Evolutionary conservation across 2,797 vertebrate genomes (phyloP).

Genomic region (Diplodus sargus): DNA sequence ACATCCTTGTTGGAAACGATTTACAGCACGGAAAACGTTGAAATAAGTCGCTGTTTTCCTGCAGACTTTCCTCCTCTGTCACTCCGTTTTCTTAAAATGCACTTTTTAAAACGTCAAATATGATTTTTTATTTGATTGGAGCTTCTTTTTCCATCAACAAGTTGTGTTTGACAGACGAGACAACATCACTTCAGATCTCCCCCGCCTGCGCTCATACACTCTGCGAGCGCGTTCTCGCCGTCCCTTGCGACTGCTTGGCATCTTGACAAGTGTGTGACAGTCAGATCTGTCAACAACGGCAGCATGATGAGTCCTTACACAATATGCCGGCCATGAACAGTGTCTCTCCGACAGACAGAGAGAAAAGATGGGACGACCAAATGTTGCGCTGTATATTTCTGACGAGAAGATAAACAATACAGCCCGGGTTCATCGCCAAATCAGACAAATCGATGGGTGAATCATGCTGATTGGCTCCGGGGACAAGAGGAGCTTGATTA

Average conservation of each 20-base stretch:
- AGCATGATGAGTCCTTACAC: slow-evolving; percentile 71
- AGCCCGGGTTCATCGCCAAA: slow-evolving; percentile 57
- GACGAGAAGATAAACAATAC: slow-evolving; percentile 61
- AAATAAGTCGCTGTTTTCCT: not conserved
- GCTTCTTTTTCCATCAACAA: slow-evolving; percentile 33
- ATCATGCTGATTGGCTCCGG: slow-evolving; percentile 55
- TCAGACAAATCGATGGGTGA: slow-evolving; percentile 66
- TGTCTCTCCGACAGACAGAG: slow-evolving; percentile 62
- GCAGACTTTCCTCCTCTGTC: not conserved
- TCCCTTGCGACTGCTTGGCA: slow-evolving; percentile 68
- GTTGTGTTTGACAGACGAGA: slow-evolving; percentile 49
- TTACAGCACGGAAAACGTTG: not conserved
- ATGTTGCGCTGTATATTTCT: slow-evolving; percentile 55
- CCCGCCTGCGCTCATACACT: slow-evolving; percentile 31
- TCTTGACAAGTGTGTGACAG: slow-evolving; percentile 78
- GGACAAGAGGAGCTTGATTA: slow-evolving; percentile 54
- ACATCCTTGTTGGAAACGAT: not conserved
- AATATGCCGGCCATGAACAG: slow-evolving; percentile 72
- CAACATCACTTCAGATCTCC: slow-evolving; percentile 51
- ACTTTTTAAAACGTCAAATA: slow-evolving; percentile 54
- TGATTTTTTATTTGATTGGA: slow-evolving; percentile 31
- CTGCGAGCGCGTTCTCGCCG: slow-evolving; percentile 23
- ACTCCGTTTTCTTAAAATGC: slow-evolving; percentile 9
- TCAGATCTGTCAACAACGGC: slow-evolving; percentile 69
- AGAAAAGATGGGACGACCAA: slow-evolving; percentile 60